Percentiles rank a stretch among this genome's conserved stretches.
Conservation (phyloP, 2,888 invertebrate species). For the Acanthopleura granulata region DNA sequence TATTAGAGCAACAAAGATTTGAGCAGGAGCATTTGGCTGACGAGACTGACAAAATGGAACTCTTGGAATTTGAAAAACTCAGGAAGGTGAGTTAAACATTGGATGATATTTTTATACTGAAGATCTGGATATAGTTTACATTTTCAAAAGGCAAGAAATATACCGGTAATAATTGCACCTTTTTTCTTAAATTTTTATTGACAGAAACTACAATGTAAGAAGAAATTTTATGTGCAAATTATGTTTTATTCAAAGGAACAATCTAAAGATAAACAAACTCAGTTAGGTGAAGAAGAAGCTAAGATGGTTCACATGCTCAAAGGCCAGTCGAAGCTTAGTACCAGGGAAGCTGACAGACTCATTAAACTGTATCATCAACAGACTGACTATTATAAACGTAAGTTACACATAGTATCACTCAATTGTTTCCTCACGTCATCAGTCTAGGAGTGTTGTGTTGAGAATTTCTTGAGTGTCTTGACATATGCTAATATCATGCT, state of each 20-base stretch:
- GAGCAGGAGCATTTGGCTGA: constrained; percentile 48
- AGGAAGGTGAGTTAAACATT: constrained; percentile 43
- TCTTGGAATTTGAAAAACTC: constrained; percentile 52
- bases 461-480: too few species aligned
- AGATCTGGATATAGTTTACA: too few species aligned
- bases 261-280: constrained; percentile 33
- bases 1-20: constrained; percentile 51
- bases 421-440: too few species aligned
- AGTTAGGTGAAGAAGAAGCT: constrained; percentile 36
- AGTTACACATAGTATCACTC: neutral
- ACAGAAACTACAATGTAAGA: too few species aligned
- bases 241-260: constrained; percentile 30
- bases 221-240: too few species aligned
- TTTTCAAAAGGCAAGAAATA: too few species aligned
- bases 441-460: too few species aligned
- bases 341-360: constrained; percentile 45
- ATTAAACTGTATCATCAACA: constrained; percentile 29
- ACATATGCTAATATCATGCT: too few species aligned
- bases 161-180: too few species aligned
- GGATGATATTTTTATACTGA: neutral
- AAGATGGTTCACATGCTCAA: constrained; percentile 42
- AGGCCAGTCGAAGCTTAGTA: constrained; percentile 36
- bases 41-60: constrained; percentile 57
- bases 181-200: too few species aligned
- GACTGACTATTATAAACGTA: constrained; percentile 15